Evolutionary conservation across 2,797 vertebrate species (phyloP), one percentile per base, ranked within the genome.

Genomic region (Chelidonichthys spinosus): DNA sequence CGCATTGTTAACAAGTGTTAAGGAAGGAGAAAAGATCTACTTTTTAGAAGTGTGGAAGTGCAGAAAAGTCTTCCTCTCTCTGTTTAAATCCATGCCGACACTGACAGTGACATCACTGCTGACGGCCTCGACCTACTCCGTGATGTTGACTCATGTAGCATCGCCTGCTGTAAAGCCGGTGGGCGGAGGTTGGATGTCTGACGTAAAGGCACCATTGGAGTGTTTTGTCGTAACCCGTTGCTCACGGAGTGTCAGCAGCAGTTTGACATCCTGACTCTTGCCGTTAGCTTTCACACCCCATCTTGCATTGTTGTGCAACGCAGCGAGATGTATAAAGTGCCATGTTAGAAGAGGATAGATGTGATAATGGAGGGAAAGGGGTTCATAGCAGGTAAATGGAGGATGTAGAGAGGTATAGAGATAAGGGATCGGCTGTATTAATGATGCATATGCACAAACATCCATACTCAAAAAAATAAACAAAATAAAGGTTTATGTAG

Each of bases 281-380:
- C 76, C 43, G 78, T 75, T 60, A 71, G 71, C 79, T 89, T 92
- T 92, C 83, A 79, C 91, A 91, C 74, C 62, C 74, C 83, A 86
- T 86, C 86, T 86, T 88, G 85, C 55, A 68, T 79, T 81, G 61
- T 82, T 87, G 85, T 83, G 83, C 74, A 85, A 76, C 81, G 80
- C 70, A 60, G 33, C 2, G 14, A 11, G 25, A 53, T 44, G 7
- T 43, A 58, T 52, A 13, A 49, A 46, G 50, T 11, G 36, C 25
- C 15, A n/a, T 37, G 14, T 42, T 25, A 37, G n/a, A 40, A 15
- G 17, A 44, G 25, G 10, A 47, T 11, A 39, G 10, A 49, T 63
- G 54, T 61, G 65, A 42, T 39, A 37, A 56, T 42, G 52, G 18
- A 44, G 32, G 44, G n/a, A 64, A 66, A 32, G n/a, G n/a, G 3